Conservation (phyloP, 1,140 invertebrate genomes). For the Gryon sp. region DNA sequence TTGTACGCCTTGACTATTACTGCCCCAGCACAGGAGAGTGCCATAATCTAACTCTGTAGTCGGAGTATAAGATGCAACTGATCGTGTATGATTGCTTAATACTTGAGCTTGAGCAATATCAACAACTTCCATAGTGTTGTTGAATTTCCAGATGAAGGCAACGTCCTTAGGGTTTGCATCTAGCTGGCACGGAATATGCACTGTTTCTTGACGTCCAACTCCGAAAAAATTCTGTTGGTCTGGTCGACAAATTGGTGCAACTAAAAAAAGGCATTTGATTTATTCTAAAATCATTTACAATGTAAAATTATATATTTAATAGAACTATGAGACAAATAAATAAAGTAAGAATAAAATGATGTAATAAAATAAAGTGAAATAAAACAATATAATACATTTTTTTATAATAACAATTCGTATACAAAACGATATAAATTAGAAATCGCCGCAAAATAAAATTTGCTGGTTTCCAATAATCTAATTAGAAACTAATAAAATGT, state of each 20-base stretch:
- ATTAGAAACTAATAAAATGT: no score
- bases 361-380: no score
- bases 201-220: slow-evolving; percentile 88
- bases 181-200: slow-evolving; percentile 88
- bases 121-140: slow-evolving; percentile 85
- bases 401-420: no score
- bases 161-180: slow-evolving; percentile 90
- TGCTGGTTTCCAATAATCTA: no score
- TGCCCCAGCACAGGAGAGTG: slow-evolving; percentile 85
- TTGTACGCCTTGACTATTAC: slow-evolving; percentile 84
- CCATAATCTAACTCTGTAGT: slow-evolving; percentile 87
- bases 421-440: no score
- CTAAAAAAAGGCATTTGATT: slow-evolving; percentile 75
- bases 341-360: no score
- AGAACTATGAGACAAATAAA: no score
- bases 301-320: no score
- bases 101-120: slow-evolving; percentile 83
- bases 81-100: slow-evolving; percentile 81
- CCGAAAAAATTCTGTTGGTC: slow-evolving; percentile 86
- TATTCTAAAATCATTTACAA: no score
- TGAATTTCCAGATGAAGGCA: slow-evolving; percentile 88
- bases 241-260: slow-evolving; percentile 85
- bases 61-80: slow-evolving; percentile 84
- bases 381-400: no score
- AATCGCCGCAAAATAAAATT: no score